phyloP scores from a whole-genome alignment of 2,888 invertebrate genomes.

The Meloe dianella region DNA sequence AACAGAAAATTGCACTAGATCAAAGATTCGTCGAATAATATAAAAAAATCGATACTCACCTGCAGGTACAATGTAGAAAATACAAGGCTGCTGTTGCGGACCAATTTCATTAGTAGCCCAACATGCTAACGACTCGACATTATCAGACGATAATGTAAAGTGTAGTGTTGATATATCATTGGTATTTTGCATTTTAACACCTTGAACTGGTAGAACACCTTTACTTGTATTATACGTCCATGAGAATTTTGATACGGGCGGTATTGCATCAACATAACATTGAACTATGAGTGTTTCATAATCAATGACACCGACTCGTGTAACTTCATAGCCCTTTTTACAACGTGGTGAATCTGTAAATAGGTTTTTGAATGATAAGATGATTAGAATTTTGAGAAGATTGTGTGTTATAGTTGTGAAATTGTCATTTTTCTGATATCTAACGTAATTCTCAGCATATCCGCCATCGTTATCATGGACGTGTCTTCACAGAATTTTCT shows the following conservation, averaged over 20 bases:
- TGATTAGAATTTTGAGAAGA: background rate
- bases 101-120: slow-evolving; percentile 88
- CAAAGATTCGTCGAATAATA: background rate
- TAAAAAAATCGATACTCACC: slow-evolving; percentile 64
- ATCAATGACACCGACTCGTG: slow-evolving; percentile 74
- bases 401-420: background rate
- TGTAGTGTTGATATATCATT: slow-evolving; percentile 63
- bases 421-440: slow-evolving; percentile 40
- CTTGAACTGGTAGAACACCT: slow-evolving; percentile 73
- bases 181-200: slow-evolving; percentile 64
- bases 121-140: slow-evolving; percentile 84
- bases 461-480: slow-evolving; percentile 45
- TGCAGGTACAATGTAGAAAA: slow-evolving; percentile 81
- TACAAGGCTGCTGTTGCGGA: slow-evolving; percentile 79
- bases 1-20: background rate
- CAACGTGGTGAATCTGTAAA: slow-evolving; percentile 78
- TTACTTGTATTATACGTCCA: slow-evolving; percentile 86
- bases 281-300: slow-evolving; percentile 75
- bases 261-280: slow-evolving; percentile 84
- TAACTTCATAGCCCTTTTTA: slow-evolving; percentile 72
- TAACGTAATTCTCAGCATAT: slow-evolving; percentile 45
- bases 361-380: slow-evolving; percentile 20
- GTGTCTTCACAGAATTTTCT: slow-evolving; percentile 50
- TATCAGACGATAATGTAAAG: slow-evolving; percentile 64
- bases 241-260: slow-evolving; percentile 74